Percentiles rank a stretch among this genome's conserved stretches.
Conservation (phyloP, 1,140 invertebrate genomes). For the Bactericera cockerelli region DNA sequence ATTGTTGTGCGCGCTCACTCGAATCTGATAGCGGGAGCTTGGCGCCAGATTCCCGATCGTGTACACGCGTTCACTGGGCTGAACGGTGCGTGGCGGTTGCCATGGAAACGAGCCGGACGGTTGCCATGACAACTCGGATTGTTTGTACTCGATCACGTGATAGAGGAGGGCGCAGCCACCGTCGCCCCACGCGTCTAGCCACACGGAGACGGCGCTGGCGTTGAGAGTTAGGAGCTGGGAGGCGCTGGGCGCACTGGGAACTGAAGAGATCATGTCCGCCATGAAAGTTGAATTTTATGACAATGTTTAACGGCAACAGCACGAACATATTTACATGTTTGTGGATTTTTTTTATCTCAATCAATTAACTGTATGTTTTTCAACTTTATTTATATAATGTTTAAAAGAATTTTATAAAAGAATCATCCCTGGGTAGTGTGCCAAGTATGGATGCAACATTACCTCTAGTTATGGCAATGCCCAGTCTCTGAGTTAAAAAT, state of each 20-base stretch:
- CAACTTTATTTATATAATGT: too few species aligned
- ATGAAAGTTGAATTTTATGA: too few species aligned
- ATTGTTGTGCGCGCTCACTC: conserved; percentile 79
- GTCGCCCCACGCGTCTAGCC: conserved; percentile 74
- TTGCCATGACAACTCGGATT: conserved; percentile 40
- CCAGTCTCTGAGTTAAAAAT: too few species aligned
- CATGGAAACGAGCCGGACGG: conserved; percentile 52
- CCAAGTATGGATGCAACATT: too few species aligned
- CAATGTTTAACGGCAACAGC: too few species aligned
- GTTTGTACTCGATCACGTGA: conserved; percentile 67
- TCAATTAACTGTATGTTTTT: too few species aligned
- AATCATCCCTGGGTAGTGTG: too few species aligned
- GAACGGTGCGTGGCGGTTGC: conserved; percentile 30
- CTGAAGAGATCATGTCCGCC: too few species aligned
- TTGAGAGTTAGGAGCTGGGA: conserved; percentile 74
- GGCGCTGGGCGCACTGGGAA: conserved; percentile 60
- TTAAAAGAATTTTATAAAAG: too few species aligned
- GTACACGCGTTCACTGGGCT: conserved; percentile 57
- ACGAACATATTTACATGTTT: too few species aligned
- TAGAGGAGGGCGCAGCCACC: conserved; percentile 77
- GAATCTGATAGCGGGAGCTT: conserved; percentile 71
- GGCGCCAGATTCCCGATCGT: conserved; percentile 63
- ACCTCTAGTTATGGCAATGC: too few species aligned
- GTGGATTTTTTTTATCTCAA: too few species aligned
- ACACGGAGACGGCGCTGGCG: conserved; percentile 72